These are phyloP conservation scores for Globodera rostochiensis DNA, from an alignment of 1,140 invertebrate species.

Conservation along the genomic window DNA sequence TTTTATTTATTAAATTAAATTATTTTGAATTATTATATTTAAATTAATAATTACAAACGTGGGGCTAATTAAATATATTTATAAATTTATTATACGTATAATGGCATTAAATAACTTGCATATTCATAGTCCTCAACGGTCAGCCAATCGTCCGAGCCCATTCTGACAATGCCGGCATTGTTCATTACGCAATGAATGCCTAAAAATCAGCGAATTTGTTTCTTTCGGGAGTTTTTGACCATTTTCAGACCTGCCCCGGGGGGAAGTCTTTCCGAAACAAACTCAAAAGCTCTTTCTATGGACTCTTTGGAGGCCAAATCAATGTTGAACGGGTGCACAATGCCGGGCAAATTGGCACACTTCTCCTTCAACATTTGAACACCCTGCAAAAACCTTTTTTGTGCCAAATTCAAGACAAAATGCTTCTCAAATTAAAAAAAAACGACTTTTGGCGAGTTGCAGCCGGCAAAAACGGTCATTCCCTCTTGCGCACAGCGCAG, in stretches of 20 bases:
- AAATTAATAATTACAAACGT: too few relatives aligned
- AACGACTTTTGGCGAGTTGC: slow-evolving; percentile 21
- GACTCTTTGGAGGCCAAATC: slow-evolving; percentile 27
- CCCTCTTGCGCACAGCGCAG: slow-evolving; percentile 20
- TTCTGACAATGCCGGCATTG: slow-evolving; percentile 20
- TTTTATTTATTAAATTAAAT: too few relatives aligned
- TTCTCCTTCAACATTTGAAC: slow-evolving; percentile 20
- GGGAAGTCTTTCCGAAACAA: slow-evolving; percentile 20
- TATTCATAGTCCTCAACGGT: slow-evolving; percentile 24
- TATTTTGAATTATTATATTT: too few relatives aligned
- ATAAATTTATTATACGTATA: too few relatives aligned
- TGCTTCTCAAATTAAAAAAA: too few relatives aligned
- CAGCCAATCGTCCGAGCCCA: slow-evolving; percentile 23
- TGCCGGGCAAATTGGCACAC: slow-evolving; percentile 14
- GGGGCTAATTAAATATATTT: too few relatives aligned
- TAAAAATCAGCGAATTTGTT: neutral
- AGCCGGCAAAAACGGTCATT: slow-evolving; percentile 26
- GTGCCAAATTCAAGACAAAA: neutral
- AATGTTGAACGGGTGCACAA: slow-evolving; percentile 13
- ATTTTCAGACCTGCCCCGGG: slow-evolving; percentile 12
- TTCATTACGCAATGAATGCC: slow-evolving; percentile 17
- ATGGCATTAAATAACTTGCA: neutral
- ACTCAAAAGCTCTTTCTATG: slow-evolving; percentile 15
- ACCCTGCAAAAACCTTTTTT: neutral
- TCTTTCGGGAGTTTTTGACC: neutral